Base-by-base conservation (phyloP, 2,888 invertebrate genomes). In the Coelogynopora nodosa region DNA sequence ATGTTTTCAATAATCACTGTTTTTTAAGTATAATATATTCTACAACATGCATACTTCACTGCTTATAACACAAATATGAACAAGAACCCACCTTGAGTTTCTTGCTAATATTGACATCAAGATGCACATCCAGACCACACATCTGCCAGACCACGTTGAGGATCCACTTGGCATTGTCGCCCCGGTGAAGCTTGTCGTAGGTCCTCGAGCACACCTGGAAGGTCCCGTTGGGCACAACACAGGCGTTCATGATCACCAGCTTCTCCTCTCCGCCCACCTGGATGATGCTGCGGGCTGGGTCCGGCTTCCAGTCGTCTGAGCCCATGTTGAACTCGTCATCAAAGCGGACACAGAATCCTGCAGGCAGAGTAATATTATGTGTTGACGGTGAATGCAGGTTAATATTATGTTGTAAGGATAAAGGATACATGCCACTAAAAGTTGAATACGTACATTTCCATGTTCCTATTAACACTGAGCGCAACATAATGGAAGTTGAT, bases 111-210 rank as follows among this genome's bases (percentile, higher is more conserved):
- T 95, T 96, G 0, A 97, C 96, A 92, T 98, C 97, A 86, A 98
- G 93, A 91, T 98, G 97, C 88, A 98, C 97, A 90, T 97, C 97
- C 5, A 98, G 97, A 84, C 99, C 99, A 92, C 98, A 96, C 99
- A 99, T 99, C 93, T 98, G 96, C 97, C 98, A 98, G 88, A 96
- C 95, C 0, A 99, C 97, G 92, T 98, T 98, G 87, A 99, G 93
- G 90, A 98, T 94, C 98, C 98, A 99, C 91, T 98, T 98, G 0
- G 98, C 98, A 92, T 97, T 92, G 23, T 80, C 67, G 84, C 80
- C 87, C 5, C 74, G 26, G 30, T 67, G 28, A n/a, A 85, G 28
- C 30, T 85, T 95, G 5, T 96, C 96, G 85, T 95, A 95, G 0
- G 98, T 98, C 88, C 96, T 93, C 88, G 96, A 96, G 93, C 97